phyloP scores from a whole-genome alignment of 1,140 invertebrate genomes.

The Araneus ventricosus region DNA sequence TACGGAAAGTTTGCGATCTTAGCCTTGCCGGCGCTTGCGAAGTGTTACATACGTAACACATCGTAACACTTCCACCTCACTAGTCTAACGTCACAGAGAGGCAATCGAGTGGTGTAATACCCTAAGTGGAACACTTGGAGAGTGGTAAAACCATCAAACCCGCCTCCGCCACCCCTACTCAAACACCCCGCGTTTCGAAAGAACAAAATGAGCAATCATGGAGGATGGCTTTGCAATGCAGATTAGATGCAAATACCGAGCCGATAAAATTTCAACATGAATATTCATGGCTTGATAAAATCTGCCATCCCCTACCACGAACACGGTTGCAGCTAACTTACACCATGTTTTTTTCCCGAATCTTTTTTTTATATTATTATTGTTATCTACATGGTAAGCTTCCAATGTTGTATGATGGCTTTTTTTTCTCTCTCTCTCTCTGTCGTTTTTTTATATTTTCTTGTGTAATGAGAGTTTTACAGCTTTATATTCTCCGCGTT shows the following conservation, averaged over 20 bases:
- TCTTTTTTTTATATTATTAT: neutral
- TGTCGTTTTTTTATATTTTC: neutral
- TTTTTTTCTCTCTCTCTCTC: neutral
- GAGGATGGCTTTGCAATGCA: conserved; percentile 68
- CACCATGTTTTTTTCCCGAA: neutral
- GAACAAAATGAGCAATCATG: conserved; percentile 74
- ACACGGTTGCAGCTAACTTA: conserved; percentile 30
- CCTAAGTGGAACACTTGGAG: conserved; percentile 43
- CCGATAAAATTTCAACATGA: conserved; percentile 70
- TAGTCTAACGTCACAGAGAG: neutral
- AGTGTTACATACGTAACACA: neutral
- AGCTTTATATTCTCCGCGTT: conserved; percentile 63
- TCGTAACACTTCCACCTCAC: neutral
- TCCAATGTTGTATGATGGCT: neutral
- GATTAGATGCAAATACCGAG: conserved; percentile 70
- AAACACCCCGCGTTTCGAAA: conserved; percentile 54
- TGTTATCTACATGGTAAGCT: neutral
- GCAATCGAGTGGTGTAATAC: conserved; percentile 22
- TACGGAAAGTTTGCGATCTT: neutral
- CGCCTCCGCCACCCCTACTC: neutral
- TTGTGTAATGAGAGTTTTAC: conserved; percentile 73
- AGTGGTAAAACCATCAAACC: conserved; percentile 54
- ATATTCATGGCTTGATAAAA: conserved; percentile 73
- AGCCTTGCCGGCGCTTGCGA: too few relatives aligned
- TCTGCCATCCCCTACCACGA: conserved; percentile 48